phyloP scores from a whole-genome alignment of 2,888 invertebrate genomes.

The Acleris literana region DNA sequence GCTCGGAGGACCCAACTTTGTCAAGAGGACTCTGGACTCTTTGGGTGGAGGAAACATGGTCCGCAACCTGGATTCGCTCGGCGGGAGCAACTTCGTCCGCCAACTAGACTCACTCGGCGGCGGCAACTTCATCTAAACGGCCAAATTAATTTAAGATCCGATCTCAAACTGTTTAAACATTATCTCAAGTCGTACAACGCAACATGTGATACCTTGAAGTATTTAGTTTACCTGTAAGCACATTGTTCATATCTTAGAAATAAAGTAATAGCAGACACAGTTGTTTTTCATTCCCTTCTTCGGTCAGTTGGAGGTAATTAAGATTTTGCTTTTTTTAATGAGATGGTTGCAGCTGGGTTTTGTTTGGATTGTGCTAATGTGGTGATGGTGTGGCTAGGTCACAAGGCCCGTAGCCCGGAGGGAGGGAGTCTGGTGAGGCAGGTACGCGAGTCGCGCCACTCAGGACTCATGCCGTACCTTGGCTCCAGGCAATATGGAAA shows the following conservation, averaged over 20 bases:
- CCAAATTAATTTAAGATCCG: slow-evolving; percentile 16
- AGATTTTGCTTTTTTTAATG: slow-evolving; percentile 4
- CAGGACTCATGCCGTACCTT: slow-evolving; percentile 57
- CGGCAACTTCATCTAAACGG: slow-evolving; percentile 64
- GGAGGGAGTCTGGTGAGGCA: slow-evolving; percentile 71
- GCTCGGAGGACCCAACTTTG: slow-evolving; percentile 71
- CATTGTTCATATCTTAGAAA: slow-evolving; percentile 32
- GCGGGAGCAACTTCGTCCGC: slow-evolving; percentile 78
- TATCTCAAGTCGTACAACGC: slow-evolving; percentile 46
- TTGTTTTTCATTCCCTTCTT: slow-evolving; percentile 30
- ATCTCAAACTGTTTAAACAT: slow-evolving; percentile 18
- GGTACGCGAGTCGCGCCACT: slow-evolving; percentile 67
- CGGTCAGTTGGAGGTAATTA: slow-evolving; percentile 24
- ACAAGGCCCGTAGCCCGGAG: slow-evolving; percentile 69
- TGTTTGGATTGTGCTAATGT: slow-evolving; percentile 3
- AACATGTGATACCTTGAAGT: slow-evolving; percentile 57
- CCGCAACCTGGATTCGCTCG: slow-evolving; percentile 74
- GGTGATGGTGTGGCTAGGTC: slow-evolving; percentile 55
- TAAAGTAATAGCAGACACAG: slow-evolving; percentile 28
- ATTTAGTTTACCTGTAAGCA: slow-evolving; percentile 40
- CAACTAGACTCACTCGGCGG: slow-evolving; percentile 69
- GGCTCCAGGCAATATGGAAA: slow-evolving; percentile 56
- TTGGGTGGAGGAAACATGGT: slow-evolving; percentile 75
- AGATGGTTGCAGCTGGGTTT: neutral
- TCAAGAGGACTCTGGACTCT: slow-evolving; percentile 70